These are phyloP conservation scores for Mycetomoellerius zeteki DNA, from an alignment of 1,140 invertebrate genomes.

Conservation along the genomic window DNA sequence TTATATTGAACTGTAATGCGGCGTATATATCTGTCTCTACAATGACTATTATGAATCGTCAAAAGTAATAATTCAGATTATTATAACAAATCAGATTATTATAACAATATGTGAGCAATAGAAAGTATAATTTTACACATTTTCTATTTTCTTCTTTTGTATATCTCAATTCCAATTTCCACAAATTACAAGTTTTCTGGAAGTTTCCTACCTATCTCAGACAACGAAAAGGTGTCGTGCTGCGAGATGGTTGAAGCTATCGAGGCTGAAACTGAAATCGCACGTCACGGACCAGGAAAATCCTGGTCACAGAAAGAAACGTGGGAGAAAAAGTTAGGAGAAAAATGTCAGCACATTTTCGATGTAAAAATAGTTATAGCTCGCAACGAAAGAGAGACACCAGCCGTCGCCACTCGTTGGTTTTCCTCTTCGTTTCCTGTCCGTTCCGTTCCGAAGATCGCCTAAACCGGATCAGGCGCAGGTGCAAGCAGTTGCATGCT, in stretches of 20 bases:
- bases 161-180: background rate
- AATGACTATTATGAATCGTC: background rate
- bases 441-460: background rate
- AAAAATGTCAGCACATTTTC: conserved; percentile 45
- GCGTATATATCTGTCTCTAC: background rate
- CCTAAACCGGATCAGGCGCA: conserved; percentile 86
- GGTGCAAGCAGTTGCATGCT: conserved; percentile 87
- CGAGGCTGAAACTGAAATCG: conserved; percentile 41
- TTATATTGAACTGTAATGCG: background rate
- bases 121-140: background rate
- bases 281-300: conserved; percentile 16
- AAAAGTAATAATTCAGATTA: background rate
- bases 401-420: conserved; percentile 14
- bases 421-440: conserved; percentile 34
- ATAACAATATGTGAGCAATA: background rate
- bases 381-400: conserved; percentile 12
- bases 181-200: conserved; percentile 10
- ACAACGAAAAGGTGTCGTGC: background rate
- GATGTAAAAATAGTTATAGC: conserved; percentile 72
- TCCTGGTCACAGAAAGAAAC: conserved; percentile 13
- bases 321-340: conserved; percentile 32
- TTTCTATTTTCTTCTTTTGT: background rate
- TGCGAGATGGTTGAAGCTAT: conserved; percentile 6
- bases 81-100: background rate
- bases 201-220: background rate